Conservation (phyloP, 2,888 invertebrate species). For the Tricholauxania praeusta region DNA sequence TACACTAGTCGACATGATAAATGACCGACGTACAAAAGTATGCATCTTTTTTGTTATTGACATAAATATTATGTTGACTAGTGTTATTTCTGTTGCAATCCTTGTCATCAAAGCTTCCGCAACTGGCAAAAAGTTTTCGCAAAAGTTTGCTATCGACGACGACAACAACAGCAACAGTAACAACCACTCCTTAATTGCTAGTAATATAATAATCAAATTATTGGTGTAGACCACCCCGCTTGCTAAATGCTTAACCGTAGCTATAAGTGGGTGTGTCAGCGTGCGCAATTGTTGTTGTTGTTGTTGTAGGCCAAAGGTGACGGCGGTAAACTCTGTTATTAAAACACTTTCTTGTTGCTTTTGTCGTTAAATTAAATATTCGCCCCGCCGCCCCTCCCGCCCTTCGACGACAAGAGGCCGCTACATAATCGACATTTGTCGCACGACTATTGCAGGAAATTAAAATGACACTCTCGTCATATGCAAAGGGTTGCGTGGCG, state of each 20-base stretch:
- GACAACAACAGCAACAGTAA: background rate
- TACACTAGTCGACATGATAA: background rate
- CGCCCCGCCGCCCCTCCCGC: too few relatives aligned
- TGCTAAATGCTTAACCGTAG: too few relatives aligned
- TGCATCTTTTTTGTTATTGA: background rate
- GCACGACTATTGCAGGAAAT: conserved; percentile 38
- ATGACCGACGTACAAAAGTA: too few relatives aligned
- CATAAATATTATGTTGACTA: too few relatives aligned
- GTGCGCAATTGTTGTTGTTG: background rate
- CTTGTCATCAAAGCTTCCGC: too few relatives aligned
- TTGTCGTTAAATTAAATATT: background rate
- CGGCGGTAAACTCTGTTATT: too few relatives aligned
- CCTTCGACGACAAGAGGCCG: background rate
- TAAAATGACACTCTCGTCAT: conserved; percentile 30
- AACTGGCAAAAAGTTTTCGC: background rate
- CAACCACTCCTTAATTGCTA: background rate
- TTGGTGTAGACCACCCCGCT: background rate
- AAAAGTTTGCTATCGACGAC: background rate
- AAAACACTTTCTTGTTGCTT: background rate
- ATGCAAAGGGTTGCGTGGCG: too few relatives aligned
- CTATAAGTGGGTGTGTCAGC: background rate
- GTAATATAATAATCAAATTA: conserved; percentile 12
- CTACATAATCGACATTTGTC: conserved; percentile 33
- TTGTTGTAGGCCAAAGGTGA: background rate
- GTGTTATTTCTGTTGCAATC: too few relatives aligned